Conservation (phyloP, 2,888 invertebrate species). For the Brachylomia viminalis region DNA sequence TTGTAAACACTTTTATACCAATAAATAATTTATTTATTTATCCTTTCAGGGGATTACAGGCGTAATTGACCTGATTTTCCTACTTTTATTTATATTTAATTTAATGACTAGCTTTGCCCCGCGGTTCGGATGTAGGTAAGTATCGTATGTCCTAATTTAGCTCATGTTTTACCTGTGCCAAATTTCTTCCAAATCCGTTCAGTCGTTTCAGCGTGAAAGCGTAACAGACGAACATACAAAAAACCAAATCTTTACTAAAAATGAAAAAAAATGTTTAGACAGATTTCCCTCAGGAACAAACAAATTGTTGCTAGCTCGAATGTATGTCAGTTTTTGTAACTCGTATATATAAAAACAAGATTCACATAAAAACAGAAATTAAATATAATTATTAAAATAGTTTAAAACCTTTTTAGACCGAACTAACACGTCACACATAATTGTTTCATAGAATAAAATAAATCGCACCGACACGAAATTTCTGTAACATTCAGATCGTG, state of each 20-base stretch:
- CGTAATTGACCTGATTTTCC: neutral
- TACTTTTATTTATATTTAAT: neutral
- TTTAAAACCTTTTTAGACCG: conserved; percentile 11
- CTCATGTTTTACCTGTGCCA: too few relatives aligned
- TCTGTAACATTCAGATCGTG: conserved; percentile 57
- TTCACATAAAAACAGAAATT: conserved; percentile 1
- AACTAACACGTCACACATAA: conserved; percentile 30
- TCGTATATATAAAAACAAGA: conserved; percentile 5
- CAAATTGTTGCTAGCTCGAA: neutral
- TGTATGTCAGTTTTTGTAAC: neutral
- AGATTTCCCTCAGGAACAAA: neutral
- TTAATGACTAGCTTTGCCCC: too few relatives aligned
- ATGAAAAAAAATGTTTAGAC: too few relatives aligned
- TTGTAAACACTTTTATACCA: too few relatives aligned
- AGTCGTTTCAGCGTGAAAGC: too few relatives aligned
- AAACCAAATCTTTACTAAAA: too few relatives aligned
- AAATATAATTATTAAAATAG: neutral
- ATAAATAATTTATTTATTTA: too few relatives aligned
- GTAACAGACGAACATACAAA: too few relatives aligned
- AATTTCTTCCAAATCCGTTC: too few relatives aligned
- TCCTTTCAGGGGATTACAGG: too few relatives aligned
- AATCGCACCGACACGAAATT: conserved; percentile 30
- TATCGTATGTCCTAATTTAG: too few relatives aligned
- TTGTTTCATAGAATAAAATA: conserved; percentile 37
- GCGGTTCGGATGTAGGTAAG: too few relatives aligned